Evolutionary conservation across 2,888 invertebrate species (phyloP).

Genomic region (Dorcus hopei): DNA sequence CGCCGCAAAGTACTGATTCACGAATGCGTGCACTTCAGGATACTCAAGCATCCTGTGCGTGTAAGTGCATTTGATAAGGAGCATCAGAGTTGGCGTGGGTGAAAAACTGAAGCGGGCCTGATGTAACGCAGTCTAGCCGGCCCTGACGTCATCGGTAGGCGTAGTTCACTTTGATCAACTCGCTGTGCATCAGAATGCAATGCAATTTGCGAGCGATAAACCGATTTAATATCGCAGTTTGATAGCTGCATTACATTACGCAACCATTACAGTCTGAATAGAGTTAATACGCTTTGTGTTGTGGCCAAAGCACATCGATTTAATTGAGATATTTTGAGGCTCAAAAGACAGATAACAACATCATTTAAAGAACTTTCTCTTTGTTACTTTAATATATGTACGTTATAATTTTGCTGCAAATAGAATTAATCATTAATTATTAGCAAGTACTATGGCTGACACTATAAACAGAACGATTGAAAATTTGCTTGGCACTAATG

Average conservation of each 20-base stretch:
- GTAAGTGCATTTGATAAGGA: neutral
- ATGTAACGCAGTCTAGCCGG: constrained; percentile 5
- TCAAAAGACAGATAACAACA: no score
- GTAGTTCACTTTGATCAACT: constrained; percentile 10
- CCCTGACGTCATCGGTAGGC: constrained; percentile 7
- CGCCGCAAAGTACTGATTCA: neutral
- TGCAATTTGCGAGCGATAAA: constrained; percentile 1
- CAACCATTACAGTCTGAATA: neutral
- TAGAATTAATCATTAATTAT: no score
- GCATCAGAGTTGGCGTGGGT: neutral
- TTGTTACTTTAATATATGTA: no score
- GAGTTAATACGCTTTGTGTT: neutral
- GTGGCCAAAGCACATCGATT: neutral
- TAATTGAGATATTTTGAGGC: neutral
- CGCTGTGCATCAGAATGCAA: constrained; percentile 2
- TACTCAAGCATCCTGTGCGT: neutral
- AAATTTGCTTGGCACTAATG: no score
- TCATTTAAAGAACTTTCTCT: no score
- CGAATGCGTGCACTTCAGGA: neutral
- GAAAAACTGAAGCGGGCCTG: neutral
- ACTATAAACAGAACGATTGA: no score
- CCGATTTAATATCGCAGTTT: constrained; percentile 3
- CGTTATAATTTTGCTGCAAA: no score
- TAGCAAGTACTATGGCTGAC: no score
- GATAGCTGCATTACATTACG: neutral